Evolutionary conservation across 2,113 vertebrate species (phyloP).

Genomic region (Larimichthys polyactis): DNA sequence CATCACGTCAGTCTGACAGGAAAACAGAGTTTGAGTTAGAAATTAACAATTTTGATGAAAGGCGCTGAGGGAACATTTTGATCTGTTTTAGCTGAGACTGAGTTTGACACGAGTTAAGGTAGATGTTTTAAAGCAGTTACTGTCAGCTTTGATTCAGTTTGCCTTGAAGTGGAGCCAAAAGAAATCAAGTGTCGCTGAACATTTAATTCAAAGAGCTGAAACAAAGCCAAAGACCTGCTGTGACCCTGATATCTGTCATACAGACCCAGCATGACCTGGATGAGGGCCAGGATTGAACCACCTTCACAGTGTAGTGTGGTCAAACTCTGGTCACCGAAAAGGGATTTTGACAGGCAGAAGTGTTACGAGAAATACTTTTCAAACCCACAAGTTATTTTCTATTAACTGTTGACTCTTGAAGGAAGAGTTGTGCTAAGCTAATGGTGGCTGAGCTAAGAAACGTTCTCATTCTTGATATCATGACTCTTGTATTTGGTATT

Average conservation of each 20-base stretch:
- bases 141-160: constrained; percentile 45
- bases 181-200: constrained; percentile 54
- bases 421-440: not conserved
- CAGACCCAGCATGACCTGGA: constrained; percentile 42
- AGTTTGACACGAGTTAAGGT: not conserved
- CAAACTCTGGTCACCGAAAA: constrained; percentile 16
- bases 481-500: not conserved
- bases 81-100: no score
- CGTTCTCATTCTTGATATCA: no score
- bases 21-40: not conserved
- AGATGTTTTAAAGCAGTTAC: not conserved
- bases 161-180: constrained; percentile 66
- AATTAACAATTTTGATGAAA: not conserved
- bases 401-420: not conserved
- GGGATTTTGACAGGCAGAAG: constrained; percentile 43
- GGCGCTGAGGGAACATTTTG: not conserved
- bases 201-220: constrained; percentile 45
- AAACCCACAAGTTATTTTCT: constrained; percentile 6
- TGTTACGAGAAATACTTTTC: constrained; percentile 40
- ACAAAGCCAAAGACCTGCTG: constrained; percentile 28
- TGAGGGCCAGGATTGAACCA: constrained; percentile 20
- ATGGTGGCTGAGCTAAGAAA: not conserved
- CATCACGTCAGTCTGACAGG: constrained; percentile 87
- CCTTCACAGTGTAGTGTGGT: constrained; percentile 19
- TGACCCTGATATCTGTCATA: constrained; percentile 32